Evolutionary conservation across 2,888 invertebrate species (phyloP), one percentile per base, ranked within the genome.

Genomic region (Eilema sororculum): DNA sequence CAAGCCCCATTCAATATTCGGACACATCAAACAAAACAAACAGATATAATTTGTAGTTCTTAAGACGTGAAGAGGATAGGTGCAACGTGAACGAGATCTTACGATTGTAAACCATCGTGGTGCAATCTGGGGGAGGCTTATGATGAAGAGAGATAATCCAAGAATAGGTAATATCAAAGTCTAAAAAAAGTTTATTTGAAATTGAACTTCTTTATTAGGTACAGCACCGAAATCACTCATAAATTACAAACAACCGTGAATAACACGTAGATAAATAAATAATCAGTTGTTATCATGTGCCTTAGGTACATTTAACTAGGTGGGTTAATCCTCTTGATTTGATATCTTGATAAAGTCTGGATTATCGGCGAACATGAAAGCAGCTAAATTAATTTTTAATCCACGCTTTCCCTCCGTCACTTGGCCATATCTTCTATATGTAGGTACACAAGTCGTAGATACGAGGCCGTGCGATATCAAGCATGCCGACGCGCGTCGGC

Each of bases 341-440:
- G 94, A 94, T 95, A 94, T 92, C 93, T 90, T 91, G 94, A 95
- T 95, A 95, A 93, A 86, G 88, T 89, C 86, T 80, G 94, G 94
- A 94, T 95, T 94, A 95, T 89, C 94, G 95, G 94, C 90, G 86
- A 90, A 95, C 94, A 94, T 95, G 89, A 95, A 95, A 95, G 94
- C 84, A 90, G 85, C 84, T 91, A 93, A 95, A 94, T 93, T 92
- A 94, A 93, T 93, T 93, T 93, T 95, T 94, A 95, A 95, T 95
- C 94, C 93, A 73, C 25, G 83, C 87, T 90, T 92, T 91, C 91
- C 91, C 91, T 91, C 84, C 89, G 90, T 91, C 85, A 88, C 87
- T 86, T 85, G 81, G 84, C 78, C 86, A 81, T 93, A 93, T 92
- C 91, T 90, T 86, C 84, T 84, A 81, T 85, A 87, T 88, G 90